These are phyloP conservation scores for Zosterops japonicus DNA, from an alignment of 2,113 vertebrate genomes.

Conservation along the genomic window DNA sequence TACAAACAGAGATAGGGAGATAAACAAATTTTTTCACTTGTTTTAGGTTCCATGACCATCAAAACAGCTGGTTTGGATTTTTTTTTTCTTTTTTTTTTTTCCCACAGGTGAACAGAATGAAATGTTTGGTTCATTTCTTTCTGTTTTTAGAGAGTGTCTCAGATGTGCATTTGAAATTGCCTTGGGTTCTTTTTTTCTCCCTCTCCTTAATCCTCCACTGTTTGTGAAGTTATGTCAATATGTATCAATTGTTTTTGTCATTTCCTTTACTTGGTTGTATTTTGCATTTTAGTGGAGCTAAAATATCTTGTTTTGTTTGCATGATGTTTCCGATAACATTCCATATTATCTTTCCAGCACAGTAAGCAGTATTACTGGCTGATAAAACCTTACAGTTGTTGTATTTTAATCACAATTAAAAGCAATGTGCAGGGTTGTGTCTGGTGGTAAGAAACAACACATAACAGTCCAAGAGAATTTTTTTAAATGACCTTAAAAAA, in stretches of 20 bases:
- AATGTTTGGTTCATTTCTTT: not conserved
- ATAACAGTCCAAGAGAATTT: not conserved
- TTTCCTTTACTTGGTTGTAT: not conserved
- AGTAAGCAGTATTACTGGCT: not conserved
- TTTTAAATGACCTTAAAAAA: not conserved
- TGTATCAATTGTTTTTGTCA: not conserved
- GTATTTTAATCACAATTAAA: not conserved
- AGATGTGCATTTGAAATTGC: not conserved
- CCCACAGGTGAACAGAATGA: conserved; percentile 8
- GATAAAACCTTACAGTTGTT: not conserved
- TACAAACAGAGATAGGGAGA: conserved; percentile 45
- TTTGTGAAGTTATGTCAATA: not conserved
- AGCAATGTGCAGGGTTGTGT: not conserved
- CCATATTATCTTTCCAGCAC: not conserved
- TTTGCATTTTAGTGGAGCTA: not conserved
- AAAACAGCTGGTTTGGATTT: not conserved
- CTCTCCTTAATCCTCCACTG: not conserved
- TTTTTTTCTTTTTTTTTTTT: not conserved
- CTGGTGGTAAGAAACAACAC: not conserved
- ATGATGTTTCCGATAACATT: not conserved
- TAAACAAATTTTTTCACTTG: conserved; percentile 10
- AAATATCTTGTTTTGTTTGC: not conserved
- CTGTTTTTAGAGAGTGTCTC: not conserved
- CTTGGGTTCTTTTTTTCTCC: not conserved
- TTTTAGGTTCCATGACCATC: not conserved